Base-by-base conservation (phyloP, 2,113 vertebrate species). In the Trinectes maculatus region DNA sequence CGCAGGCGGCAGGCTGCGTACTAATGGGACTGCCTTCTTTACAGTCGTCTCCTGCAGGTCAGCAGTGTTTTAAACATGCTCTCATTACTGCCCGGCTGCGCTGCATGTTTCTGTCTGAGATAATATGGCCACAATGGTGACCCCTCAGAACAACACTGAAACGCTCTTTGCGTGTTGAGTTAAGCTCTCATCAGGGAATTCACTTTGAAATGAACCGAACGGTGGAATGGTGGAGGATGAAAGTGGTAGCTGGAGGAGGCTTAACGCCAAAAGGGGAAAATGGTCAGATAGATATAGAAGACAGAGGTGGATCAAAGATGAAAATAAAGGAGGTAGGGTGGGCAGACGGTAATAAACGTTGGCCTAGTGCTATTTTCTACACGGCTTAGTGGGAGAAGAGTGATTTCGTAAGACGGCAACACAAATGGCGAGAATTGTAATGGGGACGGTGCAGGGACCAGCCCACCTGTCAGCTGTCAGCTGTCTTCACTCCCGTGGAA, bases 11-110 rank as follows among this genome's bases (percentile, higher is more conserved):
- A 25, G 10, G 21, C 19, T 36, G 16, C 26, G 16, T 44, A 16
- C 39, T 60, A 56, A 77, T 65, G 13, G 34, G 3, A 0, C 25
- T n/a, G 25, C 25, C 4, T 15, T 65, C 24, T 55, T 58, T 48
- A 18, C 26, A 9, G 11, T 25, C 37, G 39, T 63, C 47, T 47
- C 24, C 19, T 13, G 18, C 54, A 59, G 57, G 47, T 28, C 1
- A 57, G 3, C 25, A 3, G 33, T 7, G 6, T 11, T 25, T 22
- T 11, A 36, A 28, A 61, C 54, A 71, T 19, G 16, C n/a, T 34
- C 8, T 11, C 15, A 56, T 46, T 12, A 49, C 39, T 26, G 39
- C 46, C 40, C 25, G 18, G 22, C 29, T 22, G n/a, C 15, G 39
- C 18, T 12, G n/a, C 10, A 15, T 46, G 29, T 47, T 36, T 57